A percentile compares a stretch with the other conserved stretches of the same genome.
Conservation (phyloP, 2,113 vertebrate species). For the Corythoichthys intestinalis region DNA sequence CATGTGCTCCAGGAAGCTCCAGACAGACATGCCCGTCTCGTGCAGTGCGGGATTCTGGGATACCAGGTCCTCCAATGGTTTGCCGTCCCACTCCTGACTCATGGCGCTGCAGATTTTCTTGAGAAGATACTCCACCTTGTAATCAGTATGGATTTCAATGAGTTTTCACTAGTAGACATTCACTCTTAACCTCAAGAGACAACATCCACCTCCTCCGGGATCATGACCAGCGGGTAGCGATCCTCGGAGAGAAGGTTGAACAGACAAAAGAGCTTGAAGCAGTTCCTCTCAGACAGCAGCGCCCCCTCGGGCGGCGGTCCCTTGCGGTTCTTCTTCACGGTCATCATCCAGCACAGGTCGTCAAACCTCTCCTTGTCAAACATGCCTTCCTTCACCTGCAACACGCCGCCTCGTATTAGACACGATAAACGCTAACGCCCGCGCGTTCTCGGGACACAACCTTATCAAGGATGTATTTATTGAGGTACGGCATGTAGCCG, state of each 20-base stretch:
- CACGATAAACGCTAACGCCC: background rate
- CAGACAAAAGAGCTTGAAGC: slow-evolving; percentile 78
- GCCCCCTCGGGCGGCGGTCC: slow-evolving; percentile 25
- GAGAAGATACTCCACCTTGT: slow-evolving; percentile 74
- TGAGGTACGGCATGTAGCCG: slow-evolving; percentile 82
- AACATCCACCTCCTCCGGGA: slow-evolving; percentile 70
- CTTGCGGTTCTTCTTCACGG: slow-evolving; percentile 74
- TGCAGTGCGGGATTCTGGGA: slow-evolving; percentile 52
- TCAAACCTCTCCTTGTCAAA: slow-evolving; percentile 78
- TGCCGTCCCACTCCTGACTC: slow-evolving; percentile 74
- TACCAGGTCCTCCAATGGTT: slow-evolving; percentile 60
- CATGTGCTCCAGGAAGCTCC: slow-evolving; percentile 73
- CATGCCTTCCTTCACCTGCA: slow-evolving; percentile 73
- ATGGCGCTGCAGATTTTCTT: slow-evolving; percentile 74
- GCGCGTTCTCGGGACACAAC: slow-evolving; percentile 21
- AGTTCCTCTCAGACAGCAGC: slow-evolving; percentile 61
- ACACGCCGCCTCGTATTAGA: background rate
- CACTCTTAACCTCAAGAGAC: too few species aligned
- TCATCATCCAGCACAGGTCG: slow-evolving; percentile 80
- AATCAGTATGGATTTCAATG: background rate
- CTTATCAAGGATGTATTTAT: slow-evolving; percentile 78
- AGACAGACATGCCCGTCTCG: slow-evolving; percentile 67
- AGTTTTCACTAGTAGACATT: too few species aligned
- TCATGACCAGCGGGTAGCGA: slow-evolving; percentile 75
- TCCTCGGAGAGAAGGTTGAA: slow-evolving; percentile 80